Base-by-base conservation (phyloP, 2,888 invertebrate species). In the Dryocosmus kuriphilus region DNA sequence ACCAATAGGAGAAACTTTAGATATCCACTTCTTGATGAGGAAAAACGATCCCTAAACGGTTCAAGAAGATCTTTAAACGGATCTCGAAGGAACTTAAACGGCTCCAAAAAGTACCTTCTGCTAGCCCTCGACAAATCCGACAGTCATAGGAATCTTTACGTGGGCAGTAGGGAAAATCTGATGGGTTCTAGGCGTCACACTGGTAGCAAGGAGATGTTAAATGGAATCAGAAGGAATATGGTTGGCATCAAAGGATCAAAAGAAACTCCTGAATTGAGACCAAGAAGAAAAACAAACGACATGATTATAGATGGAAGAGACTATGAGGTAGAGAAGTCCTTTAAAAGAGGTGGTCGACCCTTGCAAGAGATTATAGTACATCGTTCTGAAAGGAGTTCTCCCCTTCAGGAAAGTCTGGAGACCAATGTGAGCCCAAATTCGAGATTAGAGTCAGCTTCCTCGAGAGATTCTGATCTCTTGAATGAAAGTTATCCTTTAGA, bases 181-280 rank as follows among this genome's bases (percentile, higher is more conserved):
- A 75, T 80, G 8, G 78, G 77, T 0, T 46, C 83, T 1, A 78
- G 87, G 76, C 77, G 87, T 30, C 86, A 88, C 71, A 86, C 86
- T 0, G 87, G 85, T 0, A 87, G 87, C 73, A 84, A 76, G 5
- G 89, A 90, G 77, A 81, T 84, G 27, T 77, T 94, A 84, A 93
- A 93, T 84, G 92, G 92, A 78, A 92, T 92, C 57, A 93, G 92
- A 11, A 93, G 92, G 1, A 71, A 51, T 30, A 30, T 71, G n/a
- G 71, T 46, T n/a, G 51, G 46, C 27, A 71, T 71, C 78, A 93
- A 93, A 9, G 93, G 92, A 82, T 93, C 92, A 67, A 93, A 92
- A 1, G 93, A 93, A 80, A 92, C 90, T 0, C 92, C 92, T 22
- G 93, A 93, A 24, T 19, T 79, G 2, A 76, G 79, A 74, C 55